phyloP scores from a whole-genome alignment of 2,113 vertebrate species.

The Leptobrachium ailaonicum region DNA sequence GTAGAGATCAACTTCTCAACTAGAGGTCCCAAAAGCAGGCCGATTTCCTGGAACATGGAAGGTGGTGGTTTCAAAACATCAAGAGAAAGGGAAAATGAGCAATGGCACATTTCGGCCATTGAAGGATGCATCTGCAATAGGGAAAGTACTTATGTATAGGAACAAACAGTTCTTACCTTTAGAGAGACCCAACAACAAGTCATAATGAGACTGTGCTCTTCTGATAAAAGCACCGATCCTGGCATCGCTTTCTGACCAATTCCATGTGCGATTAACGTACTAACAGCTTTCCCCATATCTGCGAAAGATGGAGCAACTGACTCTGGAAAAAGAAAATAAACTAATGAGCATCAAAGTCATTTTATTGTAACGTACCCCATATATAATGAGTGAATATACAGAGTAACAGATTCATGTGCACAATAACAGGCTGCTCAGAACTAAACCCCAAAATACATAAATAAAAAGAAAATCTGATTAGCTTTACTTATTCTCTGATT shows the following conservation, averaged over 20 bases:
- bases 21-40: constrained; percentile 72
- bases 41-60: constrained; percentile 64
- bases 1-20: constrained; percentile 66
- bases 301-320: constrained; percentile 81
- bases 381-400: too few relatives aligned
- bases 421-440: too few relatives aligned
- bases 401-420: too few relatives aligned
- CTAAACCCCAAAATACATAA: not conserved
- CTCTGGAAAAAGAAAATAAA: constrained; percentile 43
- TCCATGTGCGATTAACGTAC: constrained; percentile 70
- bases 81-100: too few relatives aligned
- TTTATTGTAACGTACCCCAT: too few relatives aligned
- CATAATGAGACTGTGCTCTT: constrained; percentile 83
- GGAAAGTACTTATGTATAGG: not conserved
- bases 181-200: constrained; percentile 91
- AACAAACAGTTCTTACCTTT: constrained; percentile 67
- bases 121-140: not conserved
- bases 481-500: too few relatives aligned
- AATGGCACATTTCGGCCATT: not conserved
- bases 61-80: too few relatives aligned
- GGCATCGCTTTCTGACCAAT: constrained; percentile 58
- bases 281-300: constrained; percentile 86
- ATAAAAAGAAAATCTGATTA: not conserved
- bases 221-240: constrained; percentile 73
- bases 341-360: too few relatives aligned